Base-by-base conservation (phyloP, 2,113 vertebrate genomes). In the Tupaia tana region DNA sequence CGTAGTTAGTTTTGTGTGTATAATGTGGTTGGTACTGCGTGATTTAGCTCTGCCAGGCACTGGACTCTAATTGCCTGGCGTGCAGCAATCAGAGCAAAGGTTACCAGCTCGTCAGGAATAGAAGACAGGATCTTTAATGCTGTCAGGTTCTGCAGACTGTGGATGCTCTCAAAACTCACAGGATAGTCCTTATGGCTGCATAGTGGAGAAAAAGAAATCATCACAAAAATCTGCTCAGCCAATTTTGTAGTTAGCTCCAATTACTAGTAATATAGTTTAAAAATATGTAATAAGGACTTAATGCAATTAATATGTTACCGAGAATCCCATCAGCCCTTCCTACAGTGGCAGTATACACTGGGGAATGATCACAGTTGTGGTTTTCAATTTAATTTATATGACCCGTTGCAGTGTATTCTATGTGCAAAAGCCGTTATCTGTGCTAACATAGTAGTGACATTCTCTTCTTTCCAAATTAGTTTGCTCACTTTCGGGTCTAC, bases 1-100 rank as follows among this genome's bases (percentile, higher is more conserved):
- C n/a, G 29, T 7, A 19, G 71, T 69, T 61, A n/a, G 79, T 84
- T 75, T 34, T 19, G 25, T 75, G 22, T 54, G n/a, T 75, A 1
- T 83, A 54, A 67, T 61, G 4, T 10, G 24, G 15, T 25, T 86
- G 27, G 5, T 19, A 13, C 18, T 0, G 7, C 9, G 15, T 59
- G 75, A 22, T 63, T 81, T 58, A 52, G 58, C 64, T 77, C 59
- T 82, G 63, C 74, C 56, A 7, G 2, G 11, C 8, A 4, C 20
- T 4, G 7, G 10, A 22, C 27, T 90, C 54, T 84, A n/a, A 81
- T 73, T 91, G 67, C 84, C 71, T 67, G 52, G 78, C 79, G 12
- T 0, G 2, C 13, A 31, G 74, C 90, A 77, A 13, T 94, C 83
- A 58, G 95, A 97, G 90, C 64, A 82, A 71, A 95, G 94, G 95